These are phyloP conservation scores for Bettongia penicillata DNA, from an alignment of 2,113 vertebrate genomes.

Conservation along the genomic window DNA sequence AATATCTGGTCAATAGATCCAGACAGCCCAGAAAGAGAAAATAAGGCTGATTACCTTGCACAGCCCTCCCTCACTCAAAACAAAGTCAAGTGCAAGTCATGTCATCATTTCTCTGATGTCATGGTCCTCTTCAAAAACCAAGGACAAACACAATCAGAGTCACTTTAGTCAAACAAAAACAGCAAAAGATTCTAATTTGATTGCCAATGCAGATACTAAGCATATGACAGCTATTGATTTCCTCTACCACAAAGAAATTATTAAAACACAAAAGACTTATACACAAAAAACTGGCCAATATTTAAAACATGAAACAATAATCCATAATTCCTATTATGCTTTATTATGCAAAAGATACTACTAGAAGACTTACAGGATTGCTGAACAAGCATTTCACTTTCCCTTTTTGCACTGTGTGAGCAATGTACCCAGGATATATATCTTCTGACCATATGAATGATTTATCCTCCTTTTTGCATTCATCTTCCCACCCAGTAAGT, in stretches of 20 bases:
- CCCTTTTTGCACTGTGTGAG: neutral
- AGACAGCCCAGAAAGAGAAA: no score
- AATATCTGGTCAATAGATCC: no score
- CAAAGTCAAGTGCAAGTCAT: no score
- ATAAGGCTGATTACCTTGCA: no score
- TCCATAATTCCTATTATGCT: neutral
- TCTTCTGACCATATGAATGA: neutral
- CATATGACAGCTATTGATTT: neutral
- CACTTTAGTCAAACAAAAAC: no score
- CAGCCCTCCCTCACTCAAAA: no score
- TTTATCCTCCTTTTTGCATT: neutral
- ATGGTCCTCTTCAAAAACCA: no score
- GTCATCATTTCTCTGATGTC: no score
- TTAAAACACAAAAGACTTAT: neutral
- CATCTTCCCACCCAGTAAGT: neutral
- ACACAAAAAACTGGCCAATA: neutral
- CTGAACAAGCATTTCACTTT: neutral
- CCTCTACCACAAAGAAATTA: neutral
- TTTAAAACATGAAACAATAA: neutral
- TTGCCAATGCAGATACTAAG: neutral
- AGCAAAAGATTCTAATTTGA: no score
- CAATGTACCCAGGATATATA: neutral
- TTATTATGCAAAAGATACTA: neutral
- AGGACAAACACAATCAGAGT: no score
- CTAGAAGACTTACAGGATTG: neutral